A percentile compares a stretch with the other conserved stretches of the same genome.
Evolutionary conservation across 2,888 invertebrate genomes (phyloP).

Genomic region (Listrodromus nycthemerus): DNA sequence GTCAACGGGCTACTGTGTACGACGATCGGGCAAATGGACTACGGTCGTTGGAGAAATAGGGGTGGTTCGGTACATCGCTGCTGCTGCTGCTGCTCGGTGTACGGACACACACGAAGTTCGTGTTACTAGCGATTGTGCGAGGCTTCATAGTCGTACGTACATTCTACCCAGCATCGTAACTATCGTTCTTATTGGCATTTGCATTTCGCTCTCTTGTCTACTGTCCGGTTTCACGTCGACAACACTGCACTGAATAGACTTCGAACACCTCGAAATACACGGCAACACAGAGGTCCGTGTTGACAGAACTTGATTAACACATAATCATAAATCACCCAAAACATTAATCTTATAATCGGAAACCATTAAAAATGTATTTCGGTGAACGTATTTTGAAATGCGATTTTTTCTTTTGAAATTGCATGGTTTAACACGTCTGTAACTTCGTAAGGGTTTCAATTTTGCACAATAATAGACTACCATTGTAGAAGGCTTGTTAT

Average conservation of each 20-base stretch:
- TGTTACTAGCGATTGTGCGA: slow-evolving; percentile 43
- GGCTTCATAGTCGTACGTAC: slow-evolving; percentile 53
- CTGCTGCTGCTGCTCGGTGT: slow-evolving; percentile 26
- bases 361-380: not conserved
- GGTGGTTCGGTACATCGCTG: slow-evolving; percentile 41
- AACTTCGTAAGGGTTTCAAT: no score
- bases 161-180: slow-evolving; percentile 47
- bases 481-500: no score
- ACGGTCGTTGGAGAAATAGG: slow-evolving; percentile 46
- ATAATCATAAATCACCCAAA: no score
- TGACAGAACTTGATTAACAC: no score
- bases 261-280: slow-evolving; percentile 16
- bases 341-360: not conserved
- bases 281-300: slow-evolving; percentile 1
- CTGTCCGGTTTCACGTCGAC: slow-evolving; percentile 28
- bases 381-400: not conserved
- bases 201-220: slow-evolving; percentile 40
- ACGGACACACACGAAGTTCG: slow-evolving; percentile 35
- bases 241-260: slow-evolving; percentile 18
- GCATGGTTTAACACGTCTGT: no score
- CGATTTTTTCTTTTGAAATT: no score
- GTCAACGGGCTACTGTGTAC: slow-evolving; percentile 35
- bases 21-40: slow-evolving; percentile 64
- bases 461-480: no score
- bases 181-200: slow-evolving; percentile 52